Evolutionary conservation across 92 coral and sea anemone species (phyloP), one percentile per base, ranked within the genome.

Genomic region (Isaurus tuberculatus): DNA sequence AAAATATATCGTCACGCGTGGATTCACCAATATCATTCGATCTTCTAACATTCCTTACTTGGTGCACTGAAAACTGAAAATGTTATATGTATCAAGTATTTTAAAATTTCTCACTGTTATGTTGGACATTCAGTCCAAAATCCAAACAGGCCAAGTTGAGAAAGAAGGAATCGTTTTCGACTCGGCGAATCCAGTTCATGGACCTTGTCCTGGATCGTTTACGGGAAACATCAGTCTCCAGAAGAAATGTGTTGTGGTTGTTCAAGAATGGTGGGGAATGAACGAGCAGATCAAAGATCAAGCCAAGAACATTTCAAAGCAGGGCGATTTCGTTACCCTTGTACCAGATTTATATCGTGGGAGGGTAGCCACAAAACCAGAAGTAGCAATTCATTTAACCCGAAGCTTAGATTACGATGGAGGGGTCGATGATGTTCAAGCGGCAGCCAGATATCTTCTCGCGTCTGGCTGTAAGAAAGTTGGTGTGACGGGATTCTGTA

Each of bases 181-280:
- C 86, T 91, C 97, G 2, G 63, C 16, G 26, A 93, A 93, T 37
- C 83, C 89, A 19, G 70, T 93, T 30, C 82, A 77, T 0, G 95
- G 98, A 2, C 91, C 86, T 23, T 95, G 98, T 32, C 98, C 98
- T 17, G 98, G 98, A 11, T 94, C 95, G 0, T 86, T 91, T 3
- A 84, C 91, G 46, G 97, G 97, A 20, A 81, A 79, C 55, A 90
- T 93, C 78, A 71, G 86, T 8, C 65, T 86, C 8, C 88, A 83
- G 13, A 80, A 68, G 55, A 84, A 91, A 79, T 94, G 98, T 36
- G 79, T 95, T 37, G 72, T 95, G 9, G 98, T 95, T n/a, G 88
- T 95, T 48, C 98, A 95, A 79, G 98, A 95, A 91, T 95, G 98
- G 98, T 95, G 98, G 98, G 98, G 98, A 7, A 91, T 95, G 95